phyloP scores from a whole-genome alignment of 1,140 invertebrate species.

The Gonioctena quinquepunctata region DNA sequence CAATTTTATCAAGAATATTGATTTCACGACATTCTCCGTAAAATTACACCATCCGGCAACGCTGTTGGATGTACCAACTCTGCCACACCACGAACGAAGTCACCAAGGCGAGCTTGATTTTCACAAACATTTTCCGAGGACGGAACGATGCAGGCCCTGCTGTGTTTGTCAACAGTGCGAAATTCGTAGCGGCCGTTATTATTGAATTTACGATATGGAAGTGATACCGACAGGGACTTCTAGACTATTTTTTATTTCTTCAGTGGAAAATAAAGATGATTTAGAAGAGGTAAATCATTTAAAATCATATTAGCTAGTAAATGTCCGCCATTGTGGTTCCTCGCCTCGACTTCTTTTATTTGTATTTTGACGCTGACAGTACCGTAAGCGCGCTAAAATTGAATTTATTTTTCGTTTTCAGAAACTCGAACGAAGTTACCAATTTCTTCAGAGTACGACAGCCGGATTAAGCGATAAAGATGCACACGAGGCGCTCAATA shows the following conservation, averaged over 20 bases:
- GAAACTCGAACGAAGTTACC: conserved; percentile 87
- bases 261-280: conserved; percentile 81
- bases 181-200: conserved; percentile 54
- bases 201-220: conserved; percentile 59
- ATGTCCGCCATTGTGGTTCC: conserved; percentile 62
- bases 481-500: conserved; percentile 87
- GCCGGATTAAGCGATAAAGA: conserved; percentile 89
- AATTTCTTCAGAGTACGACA: conserved; percentile 74
- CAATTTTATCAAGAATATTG: conserved; percentile 1
- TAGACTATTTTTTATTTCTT: conserved; percentile 65
- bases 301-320: conserved; percentile 60
- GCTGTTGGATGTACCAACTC: conserved; percentile 10
- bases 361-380: conserved; percentile 44
- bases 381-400: conserved; percentile 45
- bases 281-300: conserved; percentile 75
- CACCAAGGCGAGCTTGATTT: conserved; percentile 54
- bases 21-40: background rate
- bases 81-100: conserved; percentile 10
- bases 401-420: conserved; percentile 62
- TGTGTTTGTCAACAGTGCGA: conserved; percentile 58
- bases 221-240: conserved; percentile 62
- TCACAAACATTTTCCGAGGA: conserved; percentile 56
- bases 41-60: conserved; percentile 9
- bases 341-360: conserved; percentile 57
- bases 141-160: conserved; percentile 62